Base-by-base conservation (phyloP, 2,113 vertebrate species). In the Mobula hypostoma region DNA sequence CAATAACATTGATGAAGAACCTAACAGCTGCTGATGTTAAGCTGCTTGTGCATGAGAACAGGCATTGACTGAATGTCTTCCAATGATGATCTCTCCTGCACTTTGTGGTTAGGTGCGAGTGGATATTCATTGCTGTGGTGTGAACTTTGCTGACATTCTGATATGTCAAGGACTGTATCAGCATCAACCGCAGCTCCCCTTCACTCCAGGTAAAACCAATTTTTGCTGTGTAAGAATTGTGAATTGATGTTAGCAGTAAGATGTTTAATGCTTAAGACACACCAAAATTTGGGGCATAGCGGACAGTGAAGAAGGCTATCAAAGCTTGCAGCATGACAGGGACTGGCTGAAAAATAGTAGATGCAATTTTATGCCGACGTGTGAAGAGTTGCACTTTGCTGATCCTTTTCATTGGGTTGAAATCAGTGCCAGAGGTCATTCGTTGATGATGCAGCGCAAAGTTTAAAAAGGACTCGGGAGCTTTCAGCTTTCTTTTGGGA, bases 91-190 rank as follows among this genome's bases (percentile, higher is more conserved):
- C n/a, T 70, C 29, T 24, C 70, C 21, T 68, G 29, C 61, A 7
- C 94, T 95, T 19, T 82, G 74, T 94, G 94, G 94, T 40, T 68
- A 96, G 95, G 95, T 96, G 94, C 95, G 95, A 40, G 95, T 95
- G 74, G 90, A 78, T 74, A 77, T 96, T 40, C 95, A 94, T 94
- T 95, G 95, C 94, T 95, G 94, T 8, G 90, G 95, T 0, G 79
- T 97, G 94, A 96, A 96, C 95, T 96, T 96, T 95, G 95, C 94
- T 15, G 95, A 95, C 68, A 95, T 95, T 87, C 95, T 96, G 94
- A 76, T 94, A 82, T 96, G 95, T 74, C 94, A 21, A 63, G 95
- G 95, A 78, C 94, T 95, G 0, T 96, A 96, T 94, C 95, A 96
- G 94, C 94, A 96, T 87, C 96, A 48, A 24, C 93, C 77, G 7